Evolutionary conservation across 2,113 vertebrate genomes (phyloP).

Genomic region (Terrapene triunguis): DNA sequence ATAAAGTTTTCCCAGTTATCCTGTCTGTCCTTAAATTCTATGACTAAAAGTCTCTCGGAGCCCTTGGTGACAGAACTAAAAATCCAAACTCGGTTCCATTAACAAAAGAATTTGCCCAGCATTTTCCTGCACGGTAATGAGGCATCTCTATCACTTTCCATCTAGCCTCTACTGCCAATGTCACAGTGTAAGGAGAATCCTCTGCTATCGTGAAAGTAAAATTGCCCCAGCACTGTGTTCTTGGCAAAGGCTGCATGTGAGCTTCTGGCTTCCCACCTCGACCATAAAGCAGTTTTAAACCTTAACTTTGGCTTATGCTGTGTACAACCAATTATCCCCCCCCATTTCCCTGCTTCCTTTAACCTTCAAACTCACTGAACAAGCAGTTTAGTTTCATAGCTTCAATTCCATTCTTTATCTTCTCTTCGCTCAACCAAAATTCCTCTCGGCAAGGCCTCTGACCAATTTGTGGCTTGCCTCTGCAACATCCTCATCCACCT

Average conservation of each 20-base stretch:
- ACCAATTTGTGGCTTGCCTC: neutral
- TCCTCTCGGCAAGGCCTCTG: neutral
- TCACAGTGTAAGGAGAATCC: neutral
- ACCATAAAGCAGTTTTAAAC: neutral
- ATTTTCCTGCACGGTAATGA: neutral
- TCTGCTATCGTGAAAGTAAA: neutral
- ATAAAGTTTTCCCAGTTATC: neutral
- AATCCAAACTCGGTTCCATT: neutral
- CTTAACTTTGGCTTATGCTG: neutral
- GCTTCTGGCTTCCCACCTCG: fast-evolving
- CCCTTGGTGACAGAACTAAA: neutral
- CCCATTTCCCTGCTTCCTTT: neutral
- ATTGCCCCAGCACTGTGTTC: neutral
- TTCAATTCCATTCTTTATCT: neutral
- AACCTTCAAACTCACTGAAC: neutral
- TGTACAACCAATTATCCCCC: neutral
- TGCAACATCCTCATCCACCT: neutral
- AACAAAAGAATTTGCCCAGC: neutral
- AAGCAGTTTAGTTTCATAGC: neutral
- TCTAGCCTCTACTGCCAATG: neutral
- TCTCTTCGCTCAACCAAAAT: neutral
- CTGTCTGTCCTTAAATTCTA: neutral
- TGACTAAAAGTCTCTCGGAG: neutral
- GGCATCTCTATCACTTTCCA: neutral
- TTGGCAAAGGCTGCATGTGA: neutral